Base-by-base conservation (phyloP, 53 echinoderm and acorn worm species). In the Mesocentrotus franciscanus region DNA sequence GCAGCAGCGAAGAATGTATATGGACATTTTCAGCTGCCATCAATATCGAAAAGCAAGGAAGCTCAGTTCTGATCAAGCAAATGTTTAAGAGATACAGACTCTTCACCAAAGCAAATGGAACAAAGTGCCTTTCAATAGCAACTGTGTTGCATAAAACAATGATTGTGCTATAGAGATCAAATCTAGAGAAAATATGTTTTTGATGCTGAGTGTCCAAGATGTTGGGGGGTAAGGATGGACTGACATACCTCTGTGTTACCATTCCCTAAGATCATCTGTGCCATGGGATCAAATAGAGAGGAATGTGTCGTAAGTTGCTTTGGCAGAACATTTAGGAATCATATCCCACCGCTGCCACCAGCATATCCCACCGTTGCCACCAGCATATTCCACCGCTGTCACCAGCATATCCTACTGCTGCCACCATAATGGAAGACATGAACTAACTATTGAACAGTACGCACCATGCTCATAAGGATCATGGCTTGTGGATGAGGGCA, bases 1-100 rank as follows among this genome's bases (percentile, higher is more conserved):
- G 97, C 97, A 32, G 79, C 96, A 87, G 68, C 95, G 24, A 98
- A 98, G 90, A 97, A 96, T 90, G 96, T 97, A 91, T 98, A 98
- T 90, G 98, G 97, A 56, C 98, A 98, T 94, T 98, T 97, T 75
- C 98, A 98, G 95, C 96, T 98, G 81, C 98, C 98, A 74, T 97
- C 97, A 90, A 98, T 98, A 92, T 93, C 96, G 68, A 98, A 97
- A 94, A 96, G 96, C 85, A 98, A 98, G 94, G 98, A 96, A n/a
- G 95, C 96, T 22, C 95, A 96, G 68, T 96, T 95, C 70, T 97
- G 96, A 96, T 62, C 8, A 34, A 70, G 2, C 93, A 12, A 10
- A 34, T 11, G 20, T 58, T 26, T 12, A 27, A 87, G 91, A 91
- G 91, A 62, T 66, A 91, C 35, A 66, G 91, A 91, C 91, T 91